Evolutionary conservation across 2,113 vertebrate genomes (phyloP).

Genomic region (Pao palembangensis): DNA sequence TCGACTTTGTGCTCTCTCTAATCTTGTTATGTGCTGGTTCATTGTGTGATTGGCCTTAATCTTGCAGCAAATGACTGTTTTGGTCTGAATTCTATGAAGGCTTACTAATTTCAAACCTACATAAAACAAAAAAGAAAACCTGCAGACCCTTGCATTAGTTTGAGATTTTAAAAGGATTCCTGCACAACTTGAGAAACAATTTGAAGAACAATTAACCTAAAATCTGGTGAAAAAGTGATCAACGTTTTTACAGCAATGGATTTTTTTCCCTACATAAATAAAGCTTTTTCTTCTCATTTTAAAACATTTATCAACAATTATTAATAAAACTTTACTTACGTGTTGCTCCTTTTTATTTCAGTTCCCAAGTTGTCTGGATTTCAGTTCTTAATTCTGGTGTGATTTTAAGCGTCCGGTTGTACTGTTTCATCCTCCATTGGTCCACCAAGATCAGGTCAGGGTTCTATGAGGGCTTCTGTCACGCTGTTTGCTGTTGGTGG

Average conservation of each 20-base stretch:
- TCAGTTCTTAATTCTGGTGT: constrained; percentile 14
- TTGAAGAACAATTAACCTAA: too few species aligned
- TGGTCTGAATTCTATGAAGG: constrained; percentile 44
- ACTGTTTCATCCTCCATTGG: constrained; percentile 47
- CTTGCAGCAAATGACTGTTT: constrained; percentile 34
- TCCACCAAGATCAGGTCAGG: constrained; percentile 27
- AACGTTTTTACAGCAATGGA: neutral
- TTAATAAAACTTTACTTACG: constrained; percentile 41
- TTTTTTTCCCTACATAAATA: neutral
- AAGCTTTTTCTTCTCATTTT: neutral
- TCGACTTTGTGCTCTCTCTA: constrained; percentile 30
- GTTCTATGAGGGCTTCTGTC: constrained; percentile 2
- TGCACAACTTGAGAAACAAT: too few species aligned
- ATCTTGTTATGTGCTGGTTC: constrained; percentile 55
- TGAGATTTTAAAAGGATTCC: too few species aligned
- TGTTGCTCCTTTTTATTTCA: constrained; percentile 25
- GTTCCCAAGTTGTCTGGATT: constrained; percentile 32
- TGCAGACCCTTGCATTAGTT: neutral
- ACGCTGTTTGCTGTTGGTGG: constrained; percentile 6
- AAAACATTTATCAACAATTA: neutral
- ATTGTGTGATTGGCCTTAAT: constrained; percentile 59
- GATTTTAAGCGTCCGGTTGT: constrained; percentile 35
- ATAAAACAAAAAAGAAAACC: neutral
- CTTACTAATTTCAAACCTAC: constrained; percentile 20
- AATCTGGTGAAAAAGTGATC: too few species aligned